Conservation (phyloP, 2,888 invertebrate species). For the Melanophora roralis region DNA sequence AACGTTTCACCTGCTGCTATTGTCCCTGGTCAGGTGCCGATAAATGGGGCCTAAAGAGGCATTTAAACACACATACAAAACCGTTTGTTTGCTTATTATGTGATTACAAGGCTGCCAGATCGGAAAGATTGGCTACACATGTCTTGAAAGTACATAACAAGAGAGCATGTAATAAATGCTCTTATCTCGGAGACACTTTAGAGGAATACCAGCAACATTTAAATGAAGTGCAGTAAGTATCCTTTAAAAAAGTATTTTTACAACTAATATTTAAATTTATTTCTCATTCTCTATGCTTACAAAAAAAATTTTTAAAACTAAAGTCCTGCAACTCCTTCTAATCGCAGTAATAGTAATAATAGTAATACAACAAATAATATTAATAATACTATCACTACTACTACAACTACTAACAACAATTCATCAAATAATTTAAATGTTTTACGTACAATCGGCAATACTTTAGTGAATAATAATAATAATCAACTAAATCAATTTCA, state of each 20-base stretch:
- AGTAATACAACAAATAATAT: constrained; percentile 65
- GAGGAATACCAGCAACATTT: constrained; percentile 88
- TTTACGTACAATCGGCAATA: constrained; percentile 77
- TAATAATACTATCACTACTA: constrained; percentile 66
- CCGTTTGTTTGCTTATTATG: constrained; percentile 93
- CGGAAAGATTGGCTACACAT: constrained; percentile 92
- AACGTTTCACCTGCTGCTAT: constrained; percentile 90
- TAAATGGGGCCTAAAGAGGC: constrained; percentile 95
- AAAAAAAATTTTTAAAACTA: too few species aligned
- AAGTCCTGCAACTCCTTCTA: constrained; percentile 55
- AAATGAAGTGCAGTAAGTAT: constrained; percentile 85
- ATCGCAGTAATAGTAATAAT: constrained; percentile 74
- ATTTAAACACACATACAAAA: constrained; percentile 94
- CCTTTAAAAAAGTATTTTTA: not conserved
- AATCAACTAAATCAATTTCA: constrained; percentile 77
- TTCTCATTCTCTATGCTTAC: constrained; percentile 14
- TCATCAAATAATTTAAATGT: constrained; percentile 75
- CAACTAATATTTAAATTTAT: constrained; percentile 18
- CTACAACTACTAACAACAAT: constrained; percentile 64
- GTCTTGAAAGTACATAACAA: constrained; percentile 95
- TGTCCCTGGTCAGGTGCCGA: constrained; percentile 95
- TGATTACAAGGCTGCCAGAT: constrained; percentile 95
- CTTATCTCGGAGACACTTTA: constrained; percentile 90
- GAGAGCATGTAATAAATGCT: constrained; percentile 92
- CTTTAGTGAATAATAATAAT: constrained; percentile 75